Percentiles rank a stretch among this genome's conserved stretches.
Evolutionary conservation across 2,888 invertebrate species (phyloP).

Genomic region (Dasypolia templi): DNA sequence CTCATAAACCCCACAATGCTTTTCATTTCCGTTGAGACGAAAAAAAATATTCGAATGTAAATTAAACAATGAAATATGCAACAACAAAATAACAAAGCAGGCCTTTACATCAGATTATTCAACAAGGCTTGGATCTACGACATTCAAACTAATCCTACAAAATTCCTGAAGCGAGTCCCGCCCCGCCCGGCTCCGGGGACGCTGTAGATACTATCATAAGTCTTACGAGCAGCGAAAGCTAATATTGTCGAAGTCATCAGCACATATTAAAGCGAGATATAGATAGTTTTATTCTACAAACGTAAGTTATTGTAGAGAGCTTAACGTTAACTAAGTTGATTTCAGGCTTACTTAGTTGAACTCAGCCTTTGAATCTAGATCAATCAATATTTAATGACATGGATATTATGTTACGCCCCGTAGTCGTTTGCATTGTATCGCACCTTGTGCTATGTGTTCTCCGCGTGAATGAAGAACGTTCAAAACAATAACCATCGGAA

Average conservation of each 20-base stretch:
- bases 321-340: slow-evolving; percentile 50
- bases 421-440: slow-evolving; percentile 41
- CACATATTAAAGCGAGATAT: slow-evolving; percentile 60
- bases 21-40: slow-evolving; percentile 52
- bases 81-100: slow-evolving; percentile 62
- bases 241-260: slow-evolving; percentile 60
- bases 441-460: slow-evolving; percentile 46
- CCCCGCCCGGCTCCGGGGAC: slow-evolving; percentile 15
- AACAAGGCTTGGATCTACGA: slow-evolving; percentile 53
- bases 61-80: slow-evolving; percentile 63
- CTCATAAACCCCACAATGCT: slow-evolving; percentile 54
- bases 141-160: slow-evolving; percentile 60
- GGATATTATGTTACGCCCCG: slow-evolving; percentile 34
- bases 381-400: slow-evolving; percentile 58
- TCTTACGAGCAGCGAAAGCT: slow-evolving; percentile 46
- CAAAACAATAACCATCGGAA: slow-evolving; percentile 48
- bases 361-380: slow-evolving; percentile 45
- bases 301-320: slow-evolving; percentile 44
- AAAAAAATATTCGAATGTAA: slow-evolving; percentile 56
- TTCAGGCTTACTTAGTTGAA: slow-evolving; percentile 41
- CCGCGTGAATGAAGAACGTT: slow-evolving; percentile 28
- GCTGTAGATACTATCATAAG: slow-evolving; percentile 49
- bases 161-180: slow-evolving; percentile 45
- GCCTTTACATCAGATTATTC: slow-evolving; percentile 54
- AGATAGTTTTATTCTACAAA: slow-evolving; percentile 55